Evolutionary conservation across 2,797 vertebrate genomes (phyloP).

Genomic region (Alfaro cultratus): DNA sequence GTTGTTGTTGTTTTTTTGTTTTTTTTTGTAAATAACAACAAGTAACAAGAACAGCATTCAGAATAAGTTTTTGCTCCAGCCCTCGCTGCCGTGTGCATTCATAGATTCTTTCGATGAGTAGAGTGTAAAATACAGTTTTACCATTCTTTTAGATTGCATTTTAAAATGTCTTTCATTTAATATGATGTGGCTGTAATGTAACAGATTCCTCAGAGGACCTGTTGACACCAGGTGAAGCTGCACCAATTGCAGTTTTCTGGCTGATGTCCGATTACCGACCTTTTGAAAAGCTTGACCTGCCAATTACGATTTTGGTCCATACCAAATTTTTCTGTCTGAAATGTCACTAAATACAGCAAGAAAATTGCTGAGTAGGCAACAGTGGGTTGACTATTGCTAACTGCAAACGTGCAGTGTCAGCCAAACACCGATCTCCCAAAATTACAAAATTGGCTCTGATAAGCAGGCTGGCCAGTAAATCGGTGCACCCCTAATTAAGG

Average conservation of each 20-base stretch:
- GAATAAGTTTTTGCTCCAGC: neutral
- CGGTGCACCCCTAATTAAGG: neutral
- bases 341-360: no score
- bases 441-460: no score
- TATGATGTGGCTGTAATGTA: no score
- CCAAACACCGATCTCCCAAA: no score
- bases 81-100: neutral
- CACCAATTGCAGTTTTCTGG: neutral
- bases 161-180: neutral
- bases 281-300: no score
- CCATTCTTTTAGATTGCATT: neutral
- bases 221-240: neutral
- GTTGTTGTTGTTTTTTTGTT: neutral
- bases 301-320: no score
- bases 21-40: neutral
- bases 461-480: no score
- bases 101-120: neutral
- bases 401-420: no score
- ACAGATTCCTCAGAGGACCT: neutral
- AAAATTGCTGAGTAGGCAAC: no score
- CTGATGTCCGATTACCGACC: no score
- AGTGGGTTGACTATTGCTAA: no score
- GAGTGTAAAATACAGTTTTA: neutral
- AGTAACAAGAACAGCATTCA: neutral
- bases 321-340: no score